phyloP scores from a whole-genome alignment of 2,888 invertebrate species.

The Scaptodrosophila latifasciaeformis region DNA sequence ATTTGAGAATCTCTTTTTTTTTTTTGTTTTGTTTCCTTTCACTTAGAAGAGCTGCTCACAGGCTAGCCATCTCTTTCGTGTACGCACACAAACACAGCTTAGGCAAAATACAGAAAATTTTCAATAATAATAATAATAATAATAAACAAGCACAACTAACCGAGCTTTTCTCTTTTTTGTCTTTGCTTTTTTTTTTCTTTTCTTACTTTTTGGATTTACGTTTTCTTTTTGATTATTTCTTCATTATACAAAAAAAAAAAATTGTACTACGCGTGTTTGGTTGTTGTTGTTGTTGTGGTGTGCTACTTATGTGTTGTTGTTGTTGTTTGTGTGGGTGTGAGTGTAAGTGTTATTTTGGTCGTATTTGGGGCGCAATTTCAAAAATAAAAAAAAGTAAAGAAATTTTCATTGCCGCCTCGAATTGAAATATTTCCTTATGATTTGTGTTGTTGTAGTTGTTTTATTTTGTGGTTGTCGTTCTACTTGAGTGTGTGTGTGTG shows the following conservation, averaged over 20 bases:
- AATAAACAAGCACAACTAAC: constrained; percentile 29
- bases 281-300: constrained; percentile 24
- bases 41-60: constrained; percentile 1
- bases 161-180: constrained; percentile 27
- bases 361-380: too few relatives aligned
- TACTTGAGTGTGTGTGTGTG: constrained; percentile 20
- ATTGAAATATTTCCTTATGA: constrained; percentile 37
- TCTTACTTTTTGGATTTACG: too few relatives aligned
- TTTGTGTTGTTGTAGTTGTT: constrained; percentile 25
- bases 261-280: constrained; percentile 27
- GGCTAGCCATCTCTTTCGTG: too few relatives aligned
- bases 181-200: constrained; percentile 9
- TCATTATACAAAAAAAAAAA: constrained; percentile 19
- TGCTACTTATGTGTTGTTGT: constrained; percentile 23
- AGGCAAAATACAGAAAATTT: too few relatives aligned
- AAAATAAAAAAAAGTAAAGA: too few relatives aligned
- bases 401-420: constrained; percentile 33
- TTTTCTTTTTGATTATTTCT: too few relatives aligned
- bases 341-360: constrained; percentile 13
- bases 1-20: too few relatives aligned
- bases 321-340: constrained; percentile 29
- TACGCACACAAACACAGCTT: constrained; percentile 19
- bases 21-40: not conserved
- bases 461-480: constrained; percentile 22
- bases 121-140: constrained; percentile 3